Percentiles rank a stretch among this genome's conserved stretches.
Conservation (phyloP, 2,113 vertebrate genomes). For the Antigone vipio region DNA sequence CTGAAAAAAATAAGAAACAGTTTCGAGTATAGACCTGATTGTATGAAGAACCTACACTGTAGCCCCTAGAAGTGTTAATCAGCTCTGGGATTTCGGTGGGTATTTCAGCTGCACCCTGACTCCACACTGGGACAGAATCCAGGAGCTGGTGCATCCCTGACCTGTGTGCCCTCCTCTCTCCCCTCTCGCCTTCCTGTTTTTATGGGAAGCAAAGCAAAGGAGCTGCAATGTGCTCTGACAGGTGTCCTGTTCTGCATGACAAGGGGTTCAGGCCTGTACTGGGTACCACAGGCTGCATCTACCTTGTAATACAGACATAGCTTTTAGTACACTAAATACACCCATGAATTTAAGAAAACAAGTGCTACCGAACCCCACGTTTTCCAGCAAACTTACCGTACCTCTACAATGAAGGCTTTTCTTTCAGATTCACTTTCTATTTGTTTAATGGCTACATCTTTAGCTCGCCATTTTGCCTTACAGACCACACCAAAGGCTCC, state of each 20-base stretch:
- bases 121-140: neutral
- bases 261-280: neutral
- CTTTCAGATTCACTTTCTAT: conserved; percentile 99
- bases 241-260: neutral
- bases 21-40: neutral
- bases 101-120: neutral
- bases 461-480: conserved; percentile 98
- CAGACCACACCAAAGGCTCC: conserved; percentile 98
- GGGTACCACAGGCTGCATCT: neutral
- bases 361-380: neutral
- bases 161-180: neutral
- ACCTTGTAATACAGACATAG: neutral
- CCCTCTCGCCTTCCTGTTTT: neutral
- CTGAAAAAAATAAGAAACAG: neutral
- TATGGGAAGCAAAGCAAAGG: neutral
- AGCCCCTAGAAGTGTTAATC: neutral
- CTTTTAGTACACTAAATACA: neutral
- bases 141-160: neutral
- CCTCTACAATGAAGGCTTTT: conserved; percentile 97
- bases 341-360: neutral
- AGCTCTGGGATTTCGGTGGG: neutral
- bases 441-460: conserved; percentile 98
- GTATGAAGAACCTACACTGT: neutral
- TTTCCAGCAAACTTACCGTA: conserved; percentile 61
- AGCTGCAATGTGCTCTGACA: neutral